phyloP scores from a whole-genome alignment of 2,797 vertebrate species.

The Tauraco hartlaubi region DNA sequence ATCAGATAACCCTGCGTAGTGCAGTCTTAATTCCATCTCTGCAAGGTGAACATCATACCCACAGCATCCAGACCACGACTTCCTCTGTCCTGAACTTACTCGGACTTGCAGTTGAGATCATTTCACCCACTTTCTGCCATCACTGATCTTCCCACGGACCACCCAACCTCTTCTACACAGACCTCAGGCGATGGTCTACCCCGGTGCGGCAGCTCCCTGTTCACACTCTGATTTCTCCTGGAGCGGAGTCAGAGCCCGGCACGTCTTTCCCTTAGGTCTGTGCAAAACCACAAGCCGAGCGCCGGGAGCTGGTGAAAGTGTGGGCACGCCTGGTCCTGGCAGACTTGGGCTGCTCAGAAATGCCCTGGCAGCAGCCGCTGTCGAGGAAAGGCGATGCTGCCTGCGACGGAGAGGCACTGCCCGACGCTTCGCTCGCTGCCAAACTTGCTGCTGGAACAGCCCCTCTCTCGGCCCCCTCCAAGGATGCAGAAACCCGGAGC shows the following conservation, averaged over 20 bases:
- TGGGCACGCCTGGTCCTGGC: not conserved
- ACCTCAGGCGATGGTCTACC: accelerated
- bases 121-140: not conserved
- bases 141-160: not conserved
- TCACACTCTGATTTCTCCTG: accelerated
- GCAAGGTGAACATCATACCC: not conserved
- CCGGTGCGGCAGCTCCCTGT: accelerated
- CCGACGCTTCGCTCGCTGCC: not conserved
- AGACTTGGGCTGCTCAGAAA: not conserved
- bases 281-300: accelerated
- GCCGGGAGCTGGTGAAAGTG: not conserved
- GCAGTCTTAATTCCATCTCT: not conserved
- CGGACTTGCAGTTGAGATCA: not conserved
- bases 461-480: not conserved
- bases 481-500: not conserved
- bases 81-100: not conserved
- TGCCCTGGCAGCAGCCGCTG: not conserved
- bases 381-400: not conserved
- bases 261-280: not conserved
- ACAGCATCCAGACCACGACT: not conserved
- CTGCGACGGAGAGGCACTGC: not conserved
- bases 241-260: not conserved
- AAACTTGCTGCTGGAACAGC: not conserved
- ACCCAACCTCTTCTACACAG: not conserved
- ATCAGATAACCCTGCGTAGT: not conserved